Evolutionary conservation across 2,888 invertebrate species (phyloP).

Genomic region (Papilio gigon): DNA sequence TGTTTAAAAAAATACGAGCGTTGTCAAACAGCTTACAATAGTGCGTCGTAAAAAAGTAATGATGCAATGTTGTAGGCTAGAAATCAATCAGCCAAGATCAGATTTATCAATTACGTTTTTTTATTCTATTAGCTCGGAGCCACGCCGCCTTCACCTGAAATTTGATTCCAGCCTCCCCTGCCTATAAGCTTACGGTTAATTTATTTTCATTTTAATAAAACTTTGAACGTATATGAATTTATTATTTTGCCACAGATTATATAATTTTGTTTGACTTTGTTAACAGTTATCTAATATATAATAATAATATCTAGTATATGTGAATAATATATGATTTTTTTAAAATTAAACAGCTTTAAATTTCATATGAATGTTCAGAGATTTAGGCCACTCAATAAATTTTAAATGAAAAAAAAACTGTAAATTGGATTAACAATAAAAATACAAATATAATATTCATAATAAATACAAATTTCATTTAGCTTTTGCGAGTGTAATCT

Average conservation of each 20-base stretch:
- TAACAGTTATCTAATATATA: too few relatives aligned
- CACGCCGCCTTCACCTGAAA: constrained; percentile 7
- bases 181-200: not conserved
- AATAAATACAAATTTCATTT: too few relatives aligned
- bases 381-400: too few relatives aligned
- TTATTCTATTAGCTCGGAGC: constrained; percentile 24
- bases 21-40: too few relatives aligned
- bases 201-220: not conserved
- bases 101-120: constrained; percentile 30
- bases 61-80: not conserved
- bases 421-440: not conserved
- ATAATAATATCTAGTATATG: too few relatives aligned
- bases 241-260: not conserved
- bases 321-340: too few relatives aligned
- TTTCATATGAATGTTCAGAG: too few relatives aligned
- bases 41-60: constrained; percentile 3
- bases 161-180: constrained; percentile 6
- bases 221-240: not conserved
- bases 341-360: too few relatives aligned
- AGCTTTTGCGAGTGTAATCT: constrained; percentile 9
- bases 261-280: too few relatives aligned
- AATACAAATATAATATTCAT: too few relatives aligned
- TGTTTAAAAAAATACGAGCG: too few relatives aligned
- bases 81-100: constrained; percentile 29
- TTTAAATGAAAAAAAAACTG: too few relatives aligned